phyloP scores from a whole-genome alignment of 2,888 invertebrate species.

The Drosophila mettleri region DNA sequence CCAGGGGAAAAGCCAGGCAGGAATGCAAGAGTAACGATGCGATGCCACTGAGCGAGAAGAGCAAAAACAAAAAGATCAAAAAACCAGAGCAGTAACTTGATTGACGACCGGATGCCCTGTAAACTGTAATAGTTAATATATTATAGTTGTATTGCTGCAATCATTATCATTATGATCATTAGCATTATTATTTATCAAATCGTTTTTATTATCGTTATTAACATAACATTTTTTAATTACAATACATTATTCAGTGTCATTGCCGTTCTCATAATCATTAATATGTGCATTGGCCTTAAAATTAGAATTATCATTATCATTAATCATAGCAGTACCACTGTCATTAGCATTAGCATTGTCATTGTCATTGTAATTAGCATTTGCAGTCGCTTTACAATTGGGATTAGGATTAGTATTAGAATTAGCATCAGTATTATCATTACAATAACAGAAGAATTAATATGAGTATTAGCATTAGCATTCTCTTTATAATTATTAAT shows the following conservation, averaged over 20 bases:
- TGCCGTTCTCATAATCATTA: neutral
- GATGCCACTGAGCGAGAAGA: constrained; percentile 26
- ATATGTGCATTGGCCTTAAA: neutral
- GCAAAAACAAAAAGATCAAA: constrained; percentile 1
- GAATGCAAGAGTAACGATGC: constrained; percentile 57
- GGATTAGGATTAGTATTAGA: no score
- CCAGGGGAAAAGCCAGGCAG: constrained; percentile 35
- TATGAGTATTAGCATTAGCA: no score
- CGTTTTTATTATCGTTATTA: neutral
- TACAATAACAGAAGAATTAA: no score
- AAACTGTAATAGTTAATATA: neutral
- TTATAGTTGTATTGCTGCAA: neutral
- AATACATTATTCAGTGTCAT: neutral
- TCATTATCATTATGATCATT: neutral
- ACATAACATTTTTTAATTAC: no score
- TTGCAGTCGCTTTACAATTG: no score
- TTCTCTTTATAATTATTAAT: no score
- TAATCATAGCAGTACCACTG: neutral
- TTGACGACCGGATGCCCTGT: constrained; percentile 20
- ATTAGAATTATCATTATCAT: neutral
- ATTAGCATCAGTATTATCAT: no score
- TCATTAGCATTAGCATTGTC: neutral
- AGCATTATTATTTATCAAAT: neutral
- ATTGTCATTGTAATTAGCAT: neutral
- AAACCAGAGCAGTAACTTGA: neutral